Evolutionary conservation across 1,140 invertebrate species (phyloP).

Genomic region (Neodiprion pinetum): DNA sequence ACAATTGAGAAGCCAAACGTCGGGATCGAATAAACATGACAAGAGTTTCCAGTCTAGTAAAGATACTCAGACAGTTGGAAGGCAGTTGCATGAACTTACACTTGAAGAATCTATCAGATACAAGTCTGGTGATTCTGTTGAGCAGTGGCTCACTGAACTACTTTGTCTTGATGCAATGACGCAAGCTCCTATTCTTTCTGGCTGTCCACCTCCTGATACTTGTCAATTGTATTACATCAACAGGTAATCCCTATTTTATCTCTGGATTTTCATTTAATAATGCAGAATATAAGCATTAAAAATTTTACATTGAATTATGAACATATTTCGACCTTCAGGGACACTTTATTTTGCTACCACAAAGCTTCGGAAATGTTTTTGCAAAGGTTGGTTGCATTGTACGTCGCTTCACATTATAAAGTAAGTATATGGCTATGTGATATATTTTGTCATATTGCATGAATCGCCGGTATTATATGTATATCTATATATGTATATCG

Average conservation of each 20-base stretch:
- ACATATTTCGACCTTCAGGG: conserved; percentile 62
- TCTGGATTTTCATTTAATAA: not conserved
- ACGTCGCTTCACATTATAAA: conserved; percentile 98
- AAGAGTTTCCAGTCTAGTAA: conserved; percentile 57
- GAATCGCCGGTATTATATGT: not conserved
- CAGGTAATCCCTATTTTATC: conserved; percentile 41
- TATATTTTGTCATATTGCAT: conserved; percentile 20
- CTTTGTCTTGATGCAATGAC: conserved; percentile 89
- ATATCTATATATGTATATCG: conserved; percentile 13
- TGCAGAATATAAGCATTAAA: conserved; percentile 15
- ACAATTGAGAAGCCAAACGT: conserved; percentile 78
- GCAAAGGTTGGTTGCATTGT: conserved; percentile 90
- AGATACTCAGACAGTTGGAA: conserved; percentile 54
- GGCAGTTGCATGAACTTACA: conserved; percentile 67
- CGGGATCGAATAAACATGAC: conserved; percentile 51
- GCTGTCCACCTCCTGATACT: conserved; percentile 84
- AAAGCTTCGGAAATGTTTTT: conserved; percentile 95
- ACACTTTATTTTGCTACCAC: conserved; percentile 97
- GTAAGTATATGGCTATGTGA: conserved; percentile 51
- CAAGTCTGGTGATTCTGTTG: conserved; percentile 84
- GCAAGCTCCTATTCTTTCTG: conserved; percentile 70
- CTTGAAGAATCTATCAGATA: conserved; percentile 97
- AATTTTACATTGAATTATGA: conserved; percentile 22
- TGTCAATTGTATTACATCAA: conserved; percentile 94
- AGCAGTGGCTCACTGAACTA: conserved; percentile 90